Evolutionary conservation across 1,140 invertebrate genomes (phyloP).

Genomic region (Drepana arcuata): DNA sequence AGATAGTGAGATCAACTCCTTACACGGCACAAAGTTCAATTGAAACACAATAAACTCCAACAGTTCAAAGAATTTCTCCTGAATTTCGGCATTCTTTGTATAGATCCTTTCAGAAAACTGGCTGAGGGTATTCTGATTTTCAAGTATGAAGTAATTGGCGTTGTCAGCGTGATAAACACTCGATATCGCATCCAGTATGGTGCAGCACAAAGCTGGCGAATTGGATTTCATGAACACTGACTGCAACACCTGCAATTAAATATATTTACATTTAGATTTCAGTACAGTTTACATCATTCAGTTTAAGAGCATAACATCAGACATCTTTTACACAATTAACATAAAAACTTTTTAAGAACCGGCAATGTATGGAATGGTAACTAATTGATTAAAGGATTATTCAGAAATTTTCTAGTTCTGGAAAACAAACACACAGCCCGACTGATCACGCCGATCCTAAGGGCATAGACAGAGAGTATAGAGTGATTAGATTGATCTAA

Average conservation of each 20-base stretch:
- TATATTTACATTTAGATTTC: no score
- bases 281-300: no score
- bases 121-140: slow-evolving; percentile 94
- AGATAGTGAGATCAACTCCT: slow-evolving; percentile 97
- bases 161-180: slow-evolving; percentile 98
- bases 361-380: no score
- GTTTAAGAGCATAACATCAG: no score
- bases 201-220: slow-evolving; percentile 87
- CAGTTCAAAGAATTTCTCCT: slow-evolving; percentile 96
- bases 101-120: slow-evolving; percentile 97
- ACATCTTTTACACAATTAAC: no score
- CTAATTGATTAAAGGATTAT: no score
- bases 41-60: slow-evolving; percentile 97
- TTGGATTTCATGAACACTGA: slow-evolving; percentile 93
- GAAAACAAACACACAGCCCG: no score
- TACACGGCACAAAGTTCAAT: slow-evolving; percentile 98
- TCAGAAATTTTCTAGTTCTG: no score
- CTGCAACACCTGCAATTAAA: slow-evolving; percentile 91
- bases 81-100: slow-evolving; percentile 90
- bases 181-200: slow-evolving; percentile 95
- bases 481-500: no score
- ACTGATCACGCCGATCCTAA: no score
- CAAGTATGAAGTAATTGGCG: slow-evolving; percentile 99
- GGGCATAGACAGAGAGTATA: no score
- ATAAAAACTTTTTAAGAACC: no score